These are phyloP conservation scores for Ctena decussata DNA, from an alignment of 2,888 invertebrate species.

Conservation along the genomic window DNA sequence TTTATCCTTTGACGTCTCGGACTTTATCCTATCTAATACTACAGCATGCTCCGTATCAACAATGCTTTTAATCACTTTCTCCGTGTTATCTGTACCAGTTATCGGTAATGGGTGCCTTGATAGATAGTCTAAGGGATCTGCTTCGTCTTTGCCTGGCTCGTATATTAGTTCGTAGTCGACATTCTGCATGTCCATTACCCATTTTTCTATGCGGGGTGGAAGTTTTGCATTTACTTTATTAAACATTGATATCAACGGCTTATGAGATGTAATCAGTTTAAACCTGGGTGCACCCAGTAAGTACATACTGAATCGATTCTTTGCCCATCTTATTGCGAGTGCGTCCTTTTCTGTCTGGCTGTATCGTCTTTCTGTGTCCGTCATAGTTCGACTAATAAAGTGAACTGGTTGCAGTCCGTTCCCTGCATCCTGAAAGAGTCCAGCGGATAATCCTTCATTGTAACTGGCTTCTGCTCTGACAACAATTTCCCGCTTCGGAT, in stretches of 20 bases:
- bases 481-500: constrained; percentile 8
- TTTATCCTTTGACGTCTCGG: constrained; percentile 20
- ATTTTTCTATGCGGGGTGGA: constrained; percentile 17
- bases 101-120: constrained; percentile 26
- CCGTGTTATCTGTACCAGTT: constrained; percentile 31
- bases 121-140: constrained; percentile 26
- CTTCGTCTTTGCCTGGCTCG: constrained; percentile 40
- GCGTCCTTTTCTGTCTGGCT: constrained; percentile 33
- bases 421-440: constrained; percentile 21
- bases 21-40: constrained; percentile 20
- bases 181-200: constrained; percentile 38
- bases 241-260: constrained; percentile 38
- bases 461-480: constrained; percentile 4
- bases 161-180: constrained; percentile 35
- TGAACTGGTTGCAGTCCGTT: constrained; percentile 39
- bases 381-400: constrained; percentile 38
- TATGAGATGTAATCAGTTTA: constrained; percentile 32
- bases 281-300: constrained; percentile 40
- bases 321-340: constrained; percentile 27
- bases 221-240: constrained; percentile 24
- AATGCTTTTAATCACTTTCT: constrained; percentile 10
- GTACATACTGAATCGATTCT: constrained; percentile 31
- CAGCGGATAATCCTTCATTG: constrained; percentile 9
- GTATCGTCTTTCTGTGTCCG: constrained; percentile 35
- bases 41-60: constrained; percentile 20